Evolutionary conservation across 2,113 vertebrate species (phyloP).

Genomic region (Phaethon lepturus): DNA sequence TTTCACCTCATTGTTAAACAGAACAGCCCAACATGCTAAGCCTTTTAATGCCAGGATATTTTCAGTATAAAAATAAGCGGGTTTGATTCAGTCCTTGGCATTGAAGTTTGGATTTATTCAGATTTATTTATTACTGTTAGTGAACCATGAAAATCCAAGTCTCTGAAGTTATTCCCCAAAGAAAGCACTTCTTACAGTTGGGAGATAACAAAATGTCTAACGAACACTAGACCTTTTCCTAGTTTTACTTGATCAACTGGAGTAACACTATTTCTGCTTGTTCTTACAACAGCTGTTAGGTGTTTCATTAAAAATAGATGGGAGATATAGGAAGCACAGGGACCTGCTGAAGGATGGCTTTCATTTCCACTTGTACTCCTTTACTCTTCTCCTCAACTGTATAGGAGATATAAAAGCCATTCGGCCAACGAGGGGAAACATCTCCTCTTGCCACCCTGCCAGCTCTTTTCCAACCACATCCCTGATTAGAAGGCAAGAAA

Average conservation of each 20-base stretch:
- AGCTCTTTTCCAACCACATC: neutral
- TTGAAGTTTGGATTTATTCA: constrained; percentile 50
- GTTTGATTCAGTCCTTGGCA: neutral
- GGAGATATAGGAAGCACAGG: neutral
- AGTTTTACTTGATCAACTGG: constrained; percentile 4
- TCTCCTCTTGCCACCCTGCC: neutral
- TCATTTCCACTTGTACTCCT: neutral
- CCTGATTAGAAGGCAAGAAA: neutral
- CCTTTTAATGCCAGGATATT: constrained; percentile 32
- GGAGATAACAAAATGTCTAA: constrained; percentile 5
- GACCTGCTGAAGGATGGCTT: neutral
- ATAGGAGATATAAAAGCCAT: neutral
- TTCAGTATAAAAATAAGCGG: constrained; percentile 24
- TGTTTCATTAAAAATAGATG: neutral
- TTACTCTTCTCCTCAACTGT: neutral
- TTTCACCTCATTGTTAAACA: constrained; percentile 37
- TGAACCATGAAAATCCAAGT: constrained; percentile 49
- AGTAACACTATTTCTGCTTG: neutral
- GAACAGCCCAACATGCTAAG: neutral
- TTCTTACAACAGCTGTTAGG: neutral
- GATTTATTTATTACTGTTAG: constrained; percentile 69
- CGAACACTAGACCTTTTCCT: neutral
- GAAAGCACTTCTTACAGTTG: neutral
- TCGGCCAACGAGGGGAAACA: neutral
- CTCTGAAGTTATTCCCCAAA: constrained; percentile 37